phyloP scores from a whole-genome alignment of 2,888 invertebrate genomes.

The Opisthograptis luteolata region DNA sequence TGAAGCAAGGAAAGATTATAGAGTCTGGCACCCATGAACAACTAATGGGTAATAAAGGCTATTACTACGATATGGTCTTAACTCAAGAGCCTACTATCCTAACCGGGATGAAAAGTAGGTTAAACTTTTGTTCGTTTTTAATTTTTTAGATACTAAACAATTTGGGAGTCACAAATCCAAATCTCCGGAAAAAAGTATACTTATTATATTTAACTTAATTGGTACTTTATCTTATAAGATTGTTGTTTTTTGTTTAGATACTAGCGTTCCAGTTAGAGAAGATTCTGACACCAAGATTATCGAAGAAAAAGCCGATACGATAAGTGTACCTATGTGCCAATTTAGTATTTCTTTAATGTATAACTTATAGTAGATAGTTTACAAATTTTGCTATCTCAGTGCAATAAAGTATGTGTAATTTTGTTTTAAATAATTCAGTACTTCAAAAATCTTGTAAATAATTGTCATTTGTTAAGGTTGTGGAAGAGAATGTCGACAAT shows the following conservation, averaged over 20 bases:
- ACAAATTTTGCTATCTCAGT: no score
- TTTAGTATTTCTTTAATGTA: no score
- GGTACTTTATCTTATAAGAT: neutral
- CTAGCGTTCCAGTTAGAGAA: constrained; percentile 20
- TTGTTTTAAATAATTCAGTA: no score
- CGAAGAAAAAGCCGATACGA: constrained; percentile 17
- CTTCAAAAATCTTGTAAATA: neutral
- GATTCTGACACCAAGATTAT: constrained; percentile 37
- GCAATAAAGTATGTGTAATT: no score
- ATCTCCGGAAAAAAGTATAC: no score
- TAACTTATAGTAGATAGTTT: no score
- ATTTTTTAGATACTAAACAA: no score
- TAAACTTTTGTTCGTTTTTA: neutral
- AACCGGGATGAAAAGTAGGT: constrained; percentile 36
- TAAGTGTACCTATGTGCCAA: constrained; percentile 22
- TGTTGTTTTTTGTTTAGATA: constrained; percentile 14
- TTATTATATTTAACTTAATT: no score
- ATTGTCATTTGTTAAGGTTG: constrained; percentile 21
- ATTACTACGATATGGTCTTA: constrained; percentile 86
- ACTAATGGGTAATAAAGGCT: constrained; percentile 83
- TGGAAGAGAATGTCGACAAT: constrained; percentile 34
- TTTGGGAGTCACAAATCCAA: no score
- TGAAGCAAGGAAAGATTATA: constrained; percentile 85
- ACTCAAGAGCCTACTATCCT: constrained; percentile 70
- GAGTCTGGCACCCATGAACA: constrained; percentile 87